These are phyloP conservation scores for Cottoperca gobio DNA, from an alignment of 2,797 vertebrate genomes.

Conservation along the genomic window DNA sequence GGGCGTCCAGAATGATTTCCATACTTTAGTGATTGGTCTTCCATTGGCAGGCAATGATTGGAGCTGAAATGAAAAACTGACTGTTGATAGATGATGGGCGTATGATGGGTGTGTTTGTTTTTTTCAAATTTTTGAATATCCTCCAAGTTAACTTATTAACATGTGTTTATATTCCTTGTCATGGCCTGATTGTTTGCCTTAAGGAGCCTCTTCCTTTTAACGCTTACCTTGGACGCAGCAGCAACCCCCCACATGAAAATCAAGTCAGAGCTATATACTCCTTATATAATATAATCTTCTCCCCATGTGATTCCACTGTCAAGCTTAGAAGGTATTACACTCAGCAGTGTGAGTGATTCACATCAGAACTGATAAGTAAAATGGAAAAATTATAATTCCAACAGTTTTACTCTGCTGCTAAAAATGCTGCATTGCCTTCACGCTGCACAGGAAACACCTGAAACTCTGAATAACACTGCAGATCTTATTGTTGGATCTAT, in stretches of 20 bases:
- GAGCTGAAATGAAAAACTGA: constrained; percentile 6
- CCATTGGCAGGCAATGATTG: neutral
- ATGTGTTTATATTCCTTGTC: constrained; percentile 65
- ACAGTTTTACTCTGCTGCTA: neutral
- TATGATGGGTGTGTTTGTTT: constrained; percentile 17
- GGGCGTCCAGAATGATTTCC: neutral
- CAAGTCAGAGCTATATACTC: constrained; percentile 48
- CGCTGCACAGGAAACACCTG: neutral
- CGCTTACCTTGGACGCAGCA: constrained; percentile 40
- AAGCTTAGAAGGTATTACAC: constrained; percentile 13
- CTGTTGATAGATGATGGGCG: neutral
- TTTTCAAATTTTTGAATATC: neutral
- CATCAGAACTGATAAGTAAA: constrained; percentile 39
- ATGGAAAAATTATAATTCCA: constrained; percentile 50
- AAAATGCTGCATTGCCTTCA: constrained; percentile 34
- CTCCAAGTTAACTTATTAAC: constrained; percentile 32
- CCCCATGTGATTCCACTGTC: constrained; percentile 8
- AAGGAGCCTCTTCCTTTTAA: constrained; percentile 52
- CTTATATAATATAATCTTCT: constrained; percentile 26
- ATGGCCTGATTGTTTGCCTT: constrained; percentile 35
- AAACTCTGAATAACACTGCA: neutral
- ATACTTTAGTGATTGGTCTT: neutral
- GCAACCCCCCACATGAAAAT: constrained; percentile 26
- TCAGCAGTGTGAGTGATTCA: constrained; percentile 33
- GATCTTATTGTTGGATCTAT: neutral